Percentiles rank a stretch among this genome's conserved stretches.
phyloP scores from a whole-genome alignment of 1,140 invertebrate species.

The Tribolium madens region DNA sequence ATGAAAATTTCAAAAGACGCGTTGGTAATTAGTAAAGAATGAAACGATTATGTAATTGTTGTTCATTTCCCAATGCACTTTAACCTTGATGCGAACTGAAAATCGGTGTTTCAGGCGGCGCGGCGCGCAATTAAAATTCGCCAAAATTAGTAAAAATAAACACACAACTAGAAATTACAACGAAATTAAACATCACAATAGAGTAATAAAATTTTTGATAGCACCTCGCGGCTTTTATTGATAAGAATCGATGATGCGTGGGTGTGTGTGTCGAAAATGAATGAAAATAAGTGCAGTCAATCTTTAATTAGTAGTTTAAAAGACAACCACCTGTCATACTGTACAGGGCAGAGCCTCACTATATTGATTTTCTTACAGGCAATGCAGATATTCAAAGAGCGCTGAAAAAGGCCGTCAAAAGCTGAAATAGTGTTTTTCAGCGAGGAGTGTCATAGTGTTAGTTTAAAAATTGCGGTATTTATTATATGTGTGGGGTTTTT shows the following conservation, averaged over 20 bases:
- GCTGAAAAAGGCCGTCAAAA: conserved; percentile 21
- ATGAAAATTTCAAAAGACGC: too few relatives aligned
- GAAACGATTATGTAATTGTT: too few relatives aligned
- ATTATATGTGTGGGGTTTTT: conserved; percentile 46
- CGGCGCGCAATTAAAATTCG: not conserved
- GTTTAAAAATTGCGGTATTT: conserved; percentile 34
- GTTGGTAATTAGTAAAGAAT: too few relatives aligned
- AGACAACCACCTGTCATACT: conserved; percentile 64
- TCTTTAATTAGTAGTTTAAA: conserved; percentile 34
- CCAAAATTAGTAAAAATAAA: conserved; percentile 22
- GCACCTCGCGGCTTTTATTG: too few relatives aligned
- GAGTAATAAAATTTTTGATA: conserved; percentile 41
- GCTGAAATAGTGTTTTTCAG: too few relatives aligned
- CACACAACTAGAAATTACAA: conserved; percentile 30
- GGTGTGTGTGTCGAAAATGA: not conserved
- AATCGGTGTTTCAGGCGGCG: not conserved
- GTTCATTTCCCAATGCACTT: too few relatives aligned
- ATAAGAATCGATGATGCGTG: conserved; percentile 22
- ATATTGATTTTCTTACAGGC: conserved; percentile 66
- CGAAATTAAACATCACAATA: conserved; percentile 43
- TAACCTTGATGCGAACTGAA: not conserved
- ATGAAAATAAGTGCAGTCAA: not conserved
- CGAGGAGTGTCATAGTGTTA: too few relatives aligned
- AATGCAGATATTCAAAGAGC: conserved; percentile 64
- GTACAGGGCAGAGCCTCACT: conserved; percentile 61